Conservation (phyloP, 2,888 invertebrate genomes). For the Acanthosepion esculentum region DNA sequence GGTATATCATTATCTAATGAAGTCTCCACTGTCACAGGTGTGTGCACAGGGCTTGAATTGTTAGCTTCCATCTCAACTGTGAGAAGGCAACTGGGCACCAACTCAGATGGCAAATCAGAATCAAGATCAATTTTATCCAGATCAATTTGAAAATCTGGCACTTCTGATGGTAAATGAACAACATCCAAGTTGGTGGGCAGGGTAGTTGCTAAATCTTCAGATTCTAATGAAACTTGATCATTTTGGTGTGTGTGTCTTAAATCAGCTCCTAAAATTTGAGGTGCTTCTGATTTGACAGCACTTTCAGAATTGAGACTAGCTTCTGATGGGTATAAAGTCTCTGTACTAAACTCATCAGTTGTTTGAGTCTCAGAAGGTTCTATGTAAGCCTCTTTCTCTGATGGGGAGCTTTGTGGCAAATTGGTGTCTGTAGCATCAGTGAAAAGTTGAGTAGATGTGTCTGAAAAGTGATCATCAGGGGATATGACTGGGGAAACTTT, state of each 20-base stretch:
- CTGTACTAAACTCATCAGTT: neutral
- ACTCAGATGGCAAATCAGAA: neutral
- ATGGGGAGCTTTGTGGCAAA: neutral
- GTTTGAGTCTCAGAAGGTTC: neutral
- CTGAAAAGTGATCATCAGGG: too few species aligned
- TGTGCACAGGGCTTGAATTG: neutral
- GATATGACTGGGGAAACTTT: neutral
- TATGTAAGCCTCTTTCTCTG: neutral
- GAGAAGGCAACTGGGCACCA: neutral
- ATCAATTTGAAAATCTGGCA: neutral
- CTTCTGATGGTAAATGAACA: neutral
- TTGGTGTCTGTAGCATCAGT: neutral
- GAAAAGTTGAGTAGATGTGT: neutral
- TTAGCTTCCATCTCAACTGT: neutral
- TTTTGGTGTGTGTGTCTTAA: neutral
- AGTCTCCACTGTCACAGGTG: neutral
- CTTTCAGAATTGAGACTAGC: constrained; percentile 43
- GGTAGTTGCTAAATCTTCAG: neutral
- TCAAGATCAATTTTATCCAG: constrained; percentile 18
- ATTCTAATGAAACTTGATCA: neutral
- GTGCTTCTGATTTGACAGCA: constrained; percentile 52
- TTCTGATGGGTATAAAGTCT: neutral
- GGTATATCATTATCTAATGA: neutral
- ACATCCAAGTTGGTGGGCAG: neutral
- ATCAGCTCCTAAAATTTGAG: neutral